These are phyloP conservation scores for Spheniscus humboldti DNA, from an alignment of 2,797 vertebrate species.

Conservation along the genomic window DNA sequence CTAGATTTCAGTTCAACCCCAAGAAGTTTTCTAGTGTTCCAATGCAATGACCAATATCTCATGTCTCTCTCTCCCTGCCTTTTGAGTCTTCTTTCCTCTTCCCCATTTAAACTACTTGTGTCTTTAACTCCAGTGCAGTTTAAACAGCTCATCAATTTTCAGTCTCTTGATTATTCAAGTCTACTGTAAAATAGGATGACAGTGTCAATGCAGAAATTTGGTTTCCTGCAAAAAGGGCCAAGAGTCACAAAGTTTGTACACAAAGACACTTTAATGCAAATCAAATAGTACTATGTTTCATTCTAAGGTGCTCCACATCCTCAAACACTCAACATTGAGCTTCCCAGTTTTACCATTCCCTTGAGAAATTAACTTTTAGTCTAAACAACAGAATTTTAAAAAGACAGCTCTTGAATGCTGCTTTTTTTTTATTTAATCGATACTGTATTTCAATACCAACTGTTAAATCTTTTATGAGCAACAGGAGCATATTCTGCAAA, in stretches of 20 bases:
- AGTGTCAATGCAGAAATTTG: background rate
- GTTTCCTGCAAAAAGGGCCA: conserved; percentile 9
- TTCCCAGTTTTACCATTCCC: background rate
- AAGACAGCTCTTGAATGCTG: background rate
- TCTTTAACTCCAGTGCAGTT: background rate
- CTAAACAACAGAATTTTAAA: background rate
- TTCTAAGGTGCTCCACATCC: background rate
- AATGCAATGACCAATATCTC: background rate
- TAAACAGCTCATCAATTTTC: background rate
- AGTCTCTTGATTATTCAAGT: background rate
- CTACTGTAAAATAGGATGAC: background rate
- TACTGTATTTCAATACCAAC: background rate
- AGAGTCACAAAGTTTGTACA: conserved; percentile 6
- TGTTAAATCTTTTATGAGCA: conserved; percentile 7
- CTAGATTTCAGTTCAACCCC: background rate
- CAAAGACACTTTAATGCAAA: conserved; percentile 57
- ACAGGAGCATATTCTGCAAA: background rate
- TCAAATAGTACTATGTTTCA: background rate
- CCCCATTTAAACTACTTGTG: background rate
- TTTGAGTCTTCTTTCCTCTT: background rate
- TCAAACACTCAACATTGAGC: background rate
- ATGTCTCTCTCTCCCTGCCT: background rate
- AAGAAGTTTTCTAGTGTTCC: background rate
- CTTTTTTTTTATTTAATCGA: conserved; percentile 4
- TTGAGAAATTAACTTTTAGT: background rate